Percentiles rank a stretch among this genome's conserved stretches.
phyloP scores from a whole-genome alignment of 2,888 invertebrate species.

The Tiliacea citrago region DNA sequence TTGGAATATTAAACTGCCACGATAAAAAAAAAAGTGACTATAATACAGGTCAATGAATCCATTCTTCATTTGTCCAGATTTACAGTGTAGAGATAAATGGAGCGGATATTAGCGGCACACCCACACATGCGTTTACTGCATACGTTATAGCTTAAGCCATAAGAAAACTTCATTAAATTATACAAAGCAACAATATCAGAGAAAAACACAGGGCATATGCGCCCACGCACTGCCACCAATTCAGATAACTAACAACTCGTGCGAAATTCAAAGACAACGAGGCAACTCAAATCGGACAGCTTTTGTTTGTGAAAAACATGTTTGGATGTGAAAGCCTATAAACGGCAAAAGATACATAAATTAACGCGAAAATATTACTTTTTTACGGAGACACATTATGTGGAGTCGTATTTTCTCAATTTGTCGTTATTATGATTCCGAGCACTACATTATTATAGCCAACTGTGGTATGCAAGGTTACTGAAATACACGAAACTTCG shows the following conservation, averaged over 20 bases:
- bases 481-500: conserved; percentile 45
- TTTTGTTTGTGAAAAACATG: conserved; percentile 52
- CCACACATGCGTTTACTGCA: conserved; percentile 75
- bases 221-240: conserved; percentile 62
- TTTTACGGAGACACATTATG: conserved; percentile 31
- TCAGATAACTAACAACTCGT: conserved; percentile 51
- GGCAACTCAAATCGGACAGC: conserved; percentile 36
- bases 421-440: conserved; percentile 46
- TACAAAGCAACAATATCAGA: conserved; percentile 72
- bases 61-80: conserved; percentile 74
- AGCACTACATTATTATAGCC: conserved; percentile 52
- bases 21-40: conserved; percentile 59
- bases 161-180: conserved; percentile 75
- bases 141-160: conserved; percentile 75
- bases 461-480: conserved; percentile 61
- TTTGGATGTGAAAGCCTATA: conserved; percentile 53
- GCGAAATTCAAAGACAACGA: conserved; percentile 44
- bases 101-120: conserved; percentile 79
- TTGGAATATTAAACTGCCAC: conserved; percentile 41
- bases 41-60: conserved; percentile 71
- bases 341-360: conserved; percentile 47
- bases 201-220: conserved; percentile 68
- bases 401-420: conserved; percentile 48
- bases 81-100: conserved; percentile 75
- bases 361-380: conserved; percentile 39